Evolutionary conservation across 2,113 vertebrate species (phyloP).

Genomic region (Thamnaconus septentrionalis): DNA sequence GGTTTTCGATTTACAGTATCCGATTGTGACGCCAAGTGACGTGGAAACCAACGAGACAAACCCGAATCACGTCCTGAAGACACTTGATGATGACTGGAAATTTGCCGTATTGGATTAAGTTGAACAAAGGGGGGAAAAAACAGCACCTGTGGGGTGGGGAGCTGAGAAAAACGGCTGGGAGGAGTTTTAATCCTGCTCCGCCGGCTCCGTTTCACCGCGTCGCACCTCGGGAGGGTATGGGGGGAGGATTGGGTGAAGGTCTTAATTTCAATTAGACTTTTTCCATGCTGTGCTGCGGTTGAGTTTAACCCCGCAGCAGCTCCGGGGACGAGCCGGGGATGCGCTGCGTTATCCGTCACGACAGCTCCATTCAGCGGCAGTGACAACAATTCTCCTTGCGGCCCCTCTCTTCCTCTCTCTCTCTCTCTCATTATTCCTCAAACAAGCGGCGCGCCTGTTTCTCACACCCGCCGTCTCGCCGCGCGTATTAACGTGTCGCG

Average conservation of each 20-base stretch:
- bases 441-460: conserved; percentile 11
- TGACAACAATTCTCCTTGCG: conserved; percentile 40
- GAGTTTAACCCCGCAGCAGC: conserved; percentile 24
- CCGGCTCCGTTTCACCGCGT: not conserved
- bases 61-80: not conserved
- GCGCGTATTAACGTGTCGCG: conserved; percentile 14
- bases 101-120: not conserved
- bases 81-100: not conserved
- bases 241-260: not conserved
- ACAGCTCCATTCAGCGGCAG: not conserved
- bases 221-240: not conserved
- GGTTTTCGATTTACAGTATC: no score
- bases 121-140: not conserved
- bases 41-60: no score
- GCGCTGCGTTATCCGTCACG: no score
- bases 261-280: not conserved
- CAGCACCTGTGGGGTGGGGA: not conserved
- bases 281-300: not conserved
- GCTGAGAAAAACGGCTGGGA: not conserved
- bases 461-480: not conserved
- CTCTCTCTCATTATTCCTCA: no score
- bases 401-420: conserved; percentile 19
- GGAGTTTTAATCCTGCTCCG: no score
- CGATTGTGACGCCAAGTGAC: no score
- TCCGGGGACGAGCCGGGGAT: conserved; percentile 7